These are phyloP conservation scores for Scyliorhinus canicula DNA, from an alignment of 2,797 vertebrate species.

Conservation along the genomic window DNA sequence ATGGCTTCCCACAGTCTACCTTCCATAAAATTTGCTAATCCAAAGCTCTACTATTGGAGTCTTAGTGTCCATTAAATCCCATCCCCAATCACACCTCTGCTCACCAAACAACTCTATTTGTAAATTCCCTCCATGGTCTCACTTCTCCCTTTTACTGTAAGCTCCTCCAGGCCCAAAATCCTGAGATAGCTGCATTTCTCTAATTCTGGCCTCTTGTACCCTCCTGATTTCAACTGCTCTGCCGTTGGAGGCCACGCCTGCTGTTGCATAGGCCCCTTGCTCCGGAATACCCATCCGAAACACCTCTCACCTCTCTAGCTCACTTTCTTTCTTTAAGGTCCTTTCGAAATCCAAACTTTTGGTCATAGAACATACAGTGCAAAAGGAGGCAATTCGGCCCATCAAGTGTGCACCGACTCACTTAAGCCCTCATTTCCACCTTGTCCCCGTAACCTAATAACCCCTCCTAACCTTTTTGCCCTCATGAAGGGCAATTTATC, in stretches of 20 bases:
- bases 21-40: not conserved
- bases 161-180: not conserved
- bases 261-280: not conserved
- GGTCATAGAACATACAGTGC: not conserved
- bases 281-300: not conserved
- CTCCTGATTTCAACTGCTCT: not conserved
- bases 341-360: not conserved
- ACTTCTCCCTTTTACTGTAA: not conserved
- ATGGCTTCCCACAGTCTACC: not conserved
- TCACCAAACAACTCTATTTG: not conserved
- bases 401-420: too few species aligned
- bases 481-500: too few species aligned
- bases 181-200: not conserved
- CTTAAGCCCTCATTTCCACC: too few species aligned
- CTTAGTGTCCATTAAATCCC: not conserved
- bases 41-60: not conserved
- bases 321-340: not conserved
- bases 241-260: not conserved
- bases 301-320: too few species aligned
- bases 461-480: too few species aligned
- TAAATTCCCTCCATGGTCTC: too few species aligned
- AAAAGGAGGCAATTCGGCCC: too few species aligned
- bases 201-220: not conserved
- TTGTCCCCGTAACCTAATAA: too few species aligned
- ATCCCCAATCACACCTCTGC: not conserved